phyloP scores from a whole-genome alignment of 2,888 invertebrate genomes.

The Ormia ochracea region DNA sequence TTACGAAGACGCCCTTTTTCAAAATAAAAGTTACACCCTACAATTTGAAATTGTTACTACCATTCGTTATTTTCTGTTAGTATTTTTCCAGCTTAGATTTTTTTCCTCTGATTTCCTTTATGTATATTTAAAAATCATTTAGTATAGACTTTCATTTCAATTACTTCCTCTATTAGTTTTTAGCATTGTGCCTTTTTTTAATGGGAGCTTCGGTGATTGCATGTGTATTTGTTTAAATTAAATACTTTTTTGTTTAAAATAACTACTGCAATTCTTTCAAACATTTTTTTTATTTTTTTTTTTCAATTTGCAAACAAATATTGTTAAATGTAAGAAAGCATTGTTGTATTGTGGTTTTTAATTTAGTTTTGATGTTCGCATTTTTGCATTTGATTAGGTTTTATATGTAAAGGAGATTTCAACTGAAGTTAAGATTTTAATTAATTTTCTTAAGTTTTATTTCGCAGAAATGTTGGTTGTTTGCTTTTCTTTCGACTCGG shows the following conservation, averaged over 20 bases:
- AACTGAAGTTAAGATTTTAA: constrained; percentile 59
- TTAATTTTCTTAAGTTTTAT: constrained; percentile 58
- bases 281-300: too few relatives aligned
- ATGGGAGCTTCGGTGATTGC: not conserved
- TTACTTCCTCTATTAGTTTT: constrained; percentile 53
- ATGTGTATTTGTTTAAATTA: constrained; percentile 46
- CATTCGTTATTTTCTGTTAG: constrained; percentile 25
- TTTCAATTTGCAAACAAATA: constrained; percentile 18
- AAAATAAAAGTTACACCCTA: constrained; percentile 31
- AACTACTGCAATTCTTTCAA: constrained; percentile 25
- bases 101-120: not conserved
- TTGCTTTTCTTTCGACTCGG: constrained; percentile 4
- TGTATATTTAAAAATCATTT: constrained; percentile 56
- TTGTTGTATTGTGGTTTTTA: constrained; percentile 54
- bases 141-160: constrained; percentile 55
- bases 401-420: constrained; percentile 56
- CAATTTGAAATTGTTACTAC: constrained; percentile 37
- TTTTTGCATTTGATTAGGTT: constrained; percentile 46
- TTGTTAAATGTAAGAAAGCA: constrained; percentile 14
- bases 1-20: constrained; percentile 34
- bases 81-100: not conserved
- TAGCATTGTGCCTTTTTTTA: not conserved
- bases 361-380: constrained; percentile 39
- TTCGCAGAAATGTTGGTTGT: constrained; percentile 30
- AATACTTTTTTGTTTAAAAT: constrained; percentile 18